Evolutionary conservation across 2,797 vertebrate genomes (phyloP).

Genomic region (Pitangus sulphuratus): DNA sequence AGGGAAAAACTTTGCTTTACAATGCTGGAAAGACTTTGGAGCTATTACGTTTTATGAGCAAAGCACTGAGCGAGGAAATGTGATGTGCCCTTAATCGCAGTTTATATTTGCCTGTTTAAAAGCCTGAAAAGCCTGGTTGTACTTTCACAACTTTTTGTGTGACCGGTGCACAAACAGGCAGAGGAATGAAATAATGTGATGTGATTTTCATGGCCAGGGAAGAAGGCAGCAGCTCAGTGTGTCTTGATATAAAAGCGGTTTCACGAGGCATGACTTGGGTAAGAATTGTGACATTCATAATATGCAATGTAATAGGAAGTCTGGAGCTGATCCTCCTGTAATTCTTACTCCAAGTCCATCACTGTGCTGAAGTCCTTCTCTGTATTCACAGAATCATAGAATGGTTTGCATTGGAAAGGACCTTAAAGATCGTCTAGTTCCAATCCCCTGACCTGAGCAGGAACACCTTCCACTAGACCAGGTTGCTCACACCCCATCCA

Average conservation of each 20-base stretch:
- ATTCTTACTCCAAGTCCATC: not conserved
- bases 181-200: not conserved
- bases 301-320: not conserved
- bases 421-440: not conserved
- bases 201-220: not conserved
- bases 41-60: not conserved
- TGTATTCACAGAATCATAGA: not conserved
- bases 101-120: constrained; percentile 26
- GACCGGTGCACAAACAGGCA: not conserved
- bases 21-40: not conserved
- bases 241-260: not conserved
- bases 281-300: not conserved
- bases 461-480: not conserved
- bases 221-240: not conserved
- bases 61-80: not conserved
- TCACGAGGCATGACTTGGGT: not conserved
- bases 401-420: not conserved
- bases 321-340: not conserved
- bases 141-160: not conserved
- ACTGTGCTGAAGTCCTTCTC: not conserved
- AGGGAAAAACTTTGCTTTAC: not conserved
- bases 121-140: constrained; percentile 9
- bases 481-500: not conserved
- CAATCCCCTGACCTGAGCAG: too few species aligned
- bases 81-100: constrained; percentile 5